Base-by-base conservation (phyloP, 2,113 vertebrate species). In the Zosterops pallidus region DNA sequence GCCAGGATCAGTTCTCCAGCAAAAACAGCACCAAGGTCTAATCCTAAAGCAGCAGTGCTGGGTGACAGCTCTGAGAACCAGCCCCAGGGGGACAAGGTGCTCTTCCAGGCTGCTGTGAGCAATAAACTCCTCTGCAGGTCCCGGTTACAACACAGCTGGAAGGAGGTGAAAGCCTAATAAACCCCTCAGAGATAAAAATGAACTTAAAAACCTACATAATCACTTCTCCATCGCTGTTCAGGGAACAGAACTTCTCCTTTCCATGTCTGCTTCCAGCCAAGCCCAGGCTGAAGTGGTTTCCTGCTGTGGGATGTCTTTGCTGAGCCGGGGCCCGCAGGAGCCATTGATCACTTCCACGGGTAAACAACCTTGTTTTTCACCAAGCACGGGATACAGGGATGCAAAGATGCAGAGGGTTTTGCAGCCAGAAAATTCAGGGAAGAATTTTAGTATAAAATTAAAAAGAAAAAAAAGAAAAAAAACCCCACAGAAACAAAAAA, bases 291-390 rank as follows among this genome's bases (percentile, higher is more conserved):
- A 88, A 95, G 82, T 86, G 82, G 75, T 86, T 80, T 90, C 90
- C 90, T 96, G 92, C 87, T 83, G 90, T 0, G 17, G 81, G 84
- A 42, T 46, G 77, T 60, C 77, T 95, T 65, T 72, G 83, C 81
- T 82, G 91, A 90, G 86, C 75, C 0, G 8, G 77, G 80, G 70
- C 57, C 87, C 11, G 18, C 78, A 85, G 94, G 94, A 95, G 59
- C 47, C 84, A 96, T 91, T 91, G 94, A 96, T 95, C 90, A 77
- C 69, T 91, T 90, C 75, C 60, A 69, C 6, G 44, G 56, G 64
- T 86, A 97, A 97, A 95, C 79, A 94, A 78, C 63, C 41, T 83
- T 92, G 79, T 90, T 97, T 95, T 90, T 86, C 90, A 90, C 79
- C 59, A 39, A 25, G 79, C 26, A 83, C 21, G 41, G 55, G 65